Evolutionary conservation across 2,888 invertebrate genomes (phyloP).

Genomic region (Tuta absoluta): DNA sequence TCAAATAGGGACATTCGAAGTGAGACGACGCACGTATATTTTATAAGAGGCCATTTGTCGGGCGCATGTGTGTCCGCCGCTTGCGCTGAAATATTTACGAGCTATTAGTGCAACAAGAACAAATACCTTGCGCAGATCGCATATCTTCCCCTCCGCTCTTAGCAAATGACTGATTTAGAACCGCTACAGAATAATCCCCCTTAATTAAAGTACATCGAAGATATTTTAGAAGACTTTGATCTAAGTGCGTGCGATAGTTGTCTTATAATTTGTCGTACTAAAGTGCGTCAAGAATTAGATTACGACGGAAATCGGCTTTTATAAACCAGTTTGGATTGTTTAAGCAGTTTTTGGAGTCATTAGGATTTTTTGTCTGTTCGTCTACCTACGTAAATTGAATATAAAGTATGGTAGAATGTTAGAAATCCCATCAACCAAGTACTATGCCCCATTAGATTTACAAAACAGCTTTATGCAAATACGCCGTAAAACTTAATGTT

Average conservation of each 20-base stretch:
- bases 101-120: conserved; percentile 74
- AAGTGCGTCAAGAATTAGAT: conserved; percentile 20
- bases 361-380: not conserved
- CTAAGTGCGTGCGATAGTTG: conserved; percentile 35
- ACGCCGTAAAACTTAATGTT: not conserved
- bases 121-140: conserved; percentile 51
- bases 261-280: conserved; percentile 33
- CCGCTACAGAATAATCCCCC: conserved; percentile 53
- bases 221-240: conserved; percentile 53
- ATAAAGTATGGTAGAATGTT: not conserved
- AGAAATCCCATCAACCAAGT: not conserved
- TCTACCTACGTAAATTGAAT: not conserved
- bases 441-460: not conserved
- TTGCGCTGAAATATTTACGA: conserved; percentile 77
- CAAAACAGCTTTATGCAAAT: not conserved
- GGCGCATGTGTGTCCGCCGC: conserved; percentile 63
- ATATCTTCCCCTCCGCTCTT: conserved; percentile 42
- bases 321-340: not conserved
- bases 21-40: conserved; percentile 69
- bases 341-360: not conserved
- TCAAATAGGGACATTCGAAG: conserved; percentile 71
- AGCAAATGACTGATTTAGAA: conserved; percentile 71
- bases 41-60: conserved; percentile 75
- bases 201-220: conserved; percentile 56
- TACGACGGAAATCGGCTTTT: conserved; percentile 9